phyloP scores from a whole-genome alignment of 2,797 vertebrate species.

The Girardinus metallicus region DNA sequence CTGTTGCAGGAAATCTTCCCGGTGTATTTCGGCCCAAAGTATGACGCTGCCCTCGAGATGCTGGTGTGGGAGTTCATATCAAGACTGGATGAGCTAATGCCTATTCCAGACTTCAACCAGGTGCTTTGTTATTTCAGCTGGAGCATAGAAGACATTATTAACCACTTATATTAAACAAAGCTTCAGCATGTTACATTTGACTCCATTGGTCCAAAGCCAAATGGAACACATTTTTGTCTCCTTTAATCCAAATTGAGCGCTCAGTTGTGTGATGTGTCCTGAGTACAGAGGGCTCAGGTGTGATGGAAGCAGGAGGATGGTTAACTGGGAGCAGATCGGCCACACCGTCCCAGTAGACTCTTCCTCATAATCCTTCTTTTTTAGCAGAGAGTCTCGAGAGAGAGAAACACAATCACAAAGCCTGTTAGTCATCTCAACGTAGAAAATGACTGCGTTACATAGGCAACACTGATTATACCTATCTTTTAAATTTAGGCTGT shows the following conservation, averaged over 20 bases:
- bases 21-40: conserved; percentile 76
- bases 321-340: conserved; percentile 46
- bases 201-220: not conserved
- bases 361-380: not conserved
- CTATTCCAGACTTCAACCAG: conserved; percentile 80
- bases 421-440: conserved; percentile 2
- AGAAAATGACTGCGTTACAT: not conserved
- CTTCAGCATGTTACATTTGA: not conserved
- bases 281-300: conserved; percentile 36
- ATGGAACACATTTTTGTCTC: not conserved
- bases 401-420: conserved; percentile 8
- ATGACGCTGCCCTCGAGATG: conserved; percentile 75
- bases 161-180: not conserved
- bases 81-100: conserved; percentile 82
- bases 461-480: not conserved
- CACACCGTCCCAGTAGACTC: conserved; percentile 28
- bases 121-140: conserved; percentile 54
- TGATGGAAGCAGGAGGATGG: conserved; percentile 32
- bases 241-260: conserved; percentile 5
- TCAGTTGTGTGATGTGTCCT: conserved; percentile 9
- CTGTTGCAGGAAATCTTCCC: conserved; percentile 74
- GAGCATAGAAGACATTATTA: not conserved
- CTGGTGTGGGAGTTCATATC: conserved; percentile 84
- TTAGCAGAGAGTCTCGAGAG: conserved; percentile 2
- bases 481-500: not conserved